phyloP scores from a whole-genome alignment of 2,113 vertebrate species.

The Urocynchramus pylzowi region DNA sequence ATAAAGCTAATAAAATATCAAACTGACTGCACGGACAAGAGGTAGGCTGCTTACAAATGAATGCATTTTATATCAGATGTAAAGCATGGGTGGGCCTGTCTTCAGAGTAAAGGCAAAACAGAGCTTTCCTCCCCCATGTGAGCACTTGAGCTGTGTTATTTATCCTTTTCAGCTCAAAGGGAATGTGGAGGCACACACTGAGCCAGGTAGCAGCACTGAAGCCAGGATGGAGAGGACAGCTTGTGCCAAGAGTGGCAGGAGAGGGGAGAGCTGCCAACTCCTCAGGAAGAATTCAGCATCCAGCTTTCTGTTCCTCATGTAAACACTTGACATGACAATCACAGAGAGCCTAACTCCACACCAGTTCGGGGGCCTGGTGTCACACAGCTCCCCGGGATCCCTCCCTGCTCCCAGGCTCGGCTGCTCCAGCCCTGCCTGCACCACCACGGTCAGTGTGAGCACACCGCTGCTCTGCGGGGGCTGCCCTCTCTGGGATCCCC shows the following conservation, averaged over 20 bases:
- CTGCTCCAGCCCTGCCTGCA: background rate
- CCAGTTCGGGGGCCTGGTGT: fast-evolving
- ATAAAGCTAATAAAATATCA: background rate
- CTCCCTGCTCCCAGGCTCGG: background rate
- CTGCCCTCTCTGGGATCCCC: background rate
- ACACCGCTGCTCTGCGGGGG: background rate
- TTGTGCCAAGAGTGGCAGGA: background rate
- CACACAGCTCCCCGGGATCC: background rate
- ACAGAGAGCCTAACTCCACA: fast-evolving
- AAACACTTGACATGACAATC: fast-evolving
- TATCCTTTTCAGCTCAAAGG: background rate
- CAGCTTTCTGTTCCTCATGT: fast-evolving
- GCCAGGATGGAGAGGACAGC: background rate
- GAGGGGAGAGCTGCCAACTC: background rate
- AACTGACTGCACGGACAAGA: background rate
- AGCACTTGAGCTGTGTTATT: background rate
- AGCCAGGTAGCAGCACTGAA: background rate
- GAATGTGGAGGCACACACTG: fast-evolving
- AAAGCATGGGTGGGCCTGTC: background rate
- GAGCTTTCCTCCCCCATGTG: fast-evolving
- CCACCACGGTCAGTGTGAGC: fast-evolving
- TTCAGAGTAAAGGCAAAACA: background rate
- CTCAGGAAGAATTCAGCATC: background rate
- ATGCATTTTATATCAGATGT: fast-evolving
- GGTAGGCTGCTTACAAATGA: background rate